Percentiles rank a stretch among this genome's conserved stretches.
phyloP scores from a whole-genome alignment of 1,140 invertebrate genomes.

The Archegozetes longisetosus region DNA sequence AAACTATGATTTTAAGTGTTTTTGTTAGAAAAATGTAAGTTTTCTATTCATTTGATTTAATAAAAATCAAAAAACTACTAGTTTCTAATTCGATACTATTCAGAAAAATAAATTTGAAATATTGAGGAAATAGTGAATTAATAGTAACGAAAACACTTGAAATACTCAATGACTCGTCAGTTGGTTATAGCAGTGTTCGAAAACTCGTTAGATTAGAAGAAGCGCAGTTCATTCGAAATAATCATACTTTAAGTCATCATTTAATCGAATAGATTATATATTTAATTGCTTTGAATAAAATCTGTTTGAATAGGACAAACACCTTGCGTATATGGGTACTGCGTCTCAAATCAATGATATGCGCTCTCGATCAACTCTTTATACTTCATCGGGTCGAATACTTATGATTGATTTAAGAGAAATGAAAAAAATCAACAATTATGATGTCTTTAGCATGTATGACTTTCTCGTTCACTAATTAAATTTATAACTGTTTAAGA shows the following conservation, averaged over 20 bases:
- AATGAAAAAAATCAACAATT: no score
- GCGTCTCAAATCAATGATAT: slow-evolving; percentile 73
- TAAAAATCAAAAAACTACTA: not conserved
- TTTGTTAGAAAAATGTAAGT: slow-evolving; percentile 97
- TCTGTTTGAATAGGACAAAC: slow-evolving; percentile 58
- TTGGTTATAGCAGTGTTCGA: slow-evolving; percentile 88
- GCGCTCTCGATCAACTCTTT: slow-evolving; percentile 88
- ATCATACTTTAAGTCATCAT: slow-evolving; percentile 87
- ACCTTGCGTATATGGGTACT: slow-evolving; percentile 91
- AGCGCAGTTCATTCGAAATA: slow-evolving; percentile 92
- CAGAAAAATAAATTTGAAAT: slow-evolving; percentile 97
- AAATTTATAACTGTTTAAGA: no score
- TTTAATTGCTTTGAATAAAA: slow-evolving; percentile 9
- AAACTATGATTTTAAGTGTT: slow-evolving; percentile 87
- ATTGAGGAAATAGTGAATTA: slow-evolving; percentile 86
- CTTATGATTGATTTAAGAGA: slow-evolving; percentile 95
- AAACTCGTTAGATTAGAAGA: slow-evolving; percentile 94
- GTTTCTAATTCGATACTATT: slow-evolving; percentile 32
- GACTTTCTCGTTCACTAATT: slow-evolving; percentile 7
- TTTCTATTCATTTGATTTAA: slow-evolving; percentile 1
- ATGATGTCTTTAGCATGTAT: slow-evolving; percentile 85
- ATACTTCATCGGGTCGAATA: slow-evolving; percentile 81
- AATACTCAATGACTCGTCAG: slow-evolving; percentile 81
- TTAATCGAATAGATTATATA: slow-evolving; percentile 24
- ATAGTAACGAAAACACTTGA: slow-evolving; percentile 84